These are phyloP conservation scores for Vespertilio murinus DNA, from an alignment of 2,797 vertebrate genomes.

Conservation along the genomic window DNA sequence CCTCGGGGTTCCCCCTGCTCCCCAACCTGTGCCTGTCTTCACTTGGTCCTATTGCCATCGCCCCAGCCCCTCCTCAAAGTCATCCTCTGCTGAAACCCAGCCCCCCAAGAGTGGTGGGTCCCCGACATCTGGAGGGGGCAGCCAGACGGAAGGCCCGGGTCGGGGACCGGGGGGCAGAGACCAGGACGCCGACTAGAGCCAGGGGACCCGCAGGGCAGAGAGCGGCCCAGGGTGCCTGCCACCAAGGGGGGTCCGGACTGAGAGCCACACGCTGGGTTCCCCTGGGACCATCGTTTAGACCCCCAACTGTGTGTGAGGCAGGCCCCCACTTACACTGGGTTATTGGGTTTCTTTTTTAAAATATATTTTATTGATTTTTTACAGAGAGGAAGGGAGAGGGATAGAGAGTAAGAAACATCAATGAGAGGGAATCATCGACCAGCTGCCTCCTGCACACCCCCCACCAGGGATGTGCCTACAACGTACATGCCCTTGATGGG, in stretches of 20 bases:
- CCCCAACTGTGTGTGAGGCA: not conserved
- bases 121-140: not conserved
- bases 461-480: no score
- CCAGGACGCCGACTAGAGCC: not conserved
- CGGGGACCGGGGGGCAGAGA: no score
- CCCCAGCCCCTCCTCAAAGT: not conserved
- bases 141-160: not conserved
- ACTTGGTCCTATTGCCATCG: rapidly evolving
- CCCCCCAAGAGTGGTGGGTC: not conserved
- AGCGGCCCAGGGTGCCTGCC: not conserved
- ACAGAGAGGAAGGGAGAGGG: no score
- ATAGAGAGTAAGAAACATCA: no score
- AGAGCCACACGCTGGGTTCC: not conserved
- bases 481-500: no score
- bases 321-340: not conserved
- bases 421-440: no score
- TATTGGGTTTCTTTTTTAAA: no score
- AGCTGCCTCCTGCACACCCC: no score
- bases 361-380: no score
- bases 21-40: not conserved
- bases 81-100: not conserved
- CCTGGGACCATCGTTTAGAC: not conserved
- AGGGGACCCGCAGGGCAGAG: not conserved
- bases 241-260: rapidly evolving
- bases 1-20: rapidly evolving